Base-by-base conservation (phyloP, 2,113 vertebrate genomes). In the Promerops cafer region DNA sequence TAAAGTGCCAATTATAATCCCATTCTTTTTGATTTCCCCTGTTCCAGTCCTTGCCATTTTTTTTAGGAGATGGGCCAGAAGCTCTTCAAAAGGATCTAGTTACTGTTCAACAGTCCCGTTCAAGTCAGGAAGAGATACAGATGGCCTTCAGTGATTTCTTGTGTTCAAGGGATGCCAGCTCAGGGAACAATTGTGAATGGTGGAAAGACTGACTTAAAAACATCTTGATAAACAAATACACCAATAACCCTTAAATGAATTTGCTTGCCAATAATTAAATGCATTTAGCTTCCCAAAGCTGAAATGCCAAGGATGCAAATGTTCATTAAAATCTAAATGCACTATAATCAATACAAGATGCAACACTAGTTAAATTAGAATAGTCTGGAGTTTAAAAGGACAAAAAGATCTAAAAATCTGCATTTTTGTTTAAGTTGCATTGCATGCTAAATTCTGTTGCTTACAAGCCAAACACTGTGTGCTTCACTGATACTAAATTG, bases 171-270 rank as follows among this genome's bases (percentile, higher is more conserved):
- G 45, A 86, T 57, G 87, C 78, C 77, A 93, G 53, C 74, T 89
- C 82, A 65, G 85, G 89, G 83, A 92, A 93, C 82, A 93, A 96
- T 63, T 87, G 74, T 87, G 78, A 95, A 87, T 45, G 50, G 59
- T 2, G 93, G 59, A 93, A 90, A 86, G 65, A 65, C 77, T 85
- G 66, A 75, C 76, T 83, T 92, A 17, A 88, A 92, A 95, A 72
- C 72, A 93, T 52, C 87, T 94, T 91, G 63, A 75, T 66, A 88
- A 96, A 95, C 76, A 96, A 92, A 94, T 60, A 82, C 35, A 83
- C 53, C 83, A 93, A 47, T 59, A 81, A 60, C 10, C 27, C 84
- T 77, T 66, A 86, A 66, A 69, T 45, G 7, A 71, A 63, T 80
- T 74, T 83, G 56, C 78, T 88, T 89, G 71, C 75, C 79, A 59